Base-by-base conservation (phyloP, 2,888 invertebrate genomes). In the Stictocephala bisonia region DNA sequence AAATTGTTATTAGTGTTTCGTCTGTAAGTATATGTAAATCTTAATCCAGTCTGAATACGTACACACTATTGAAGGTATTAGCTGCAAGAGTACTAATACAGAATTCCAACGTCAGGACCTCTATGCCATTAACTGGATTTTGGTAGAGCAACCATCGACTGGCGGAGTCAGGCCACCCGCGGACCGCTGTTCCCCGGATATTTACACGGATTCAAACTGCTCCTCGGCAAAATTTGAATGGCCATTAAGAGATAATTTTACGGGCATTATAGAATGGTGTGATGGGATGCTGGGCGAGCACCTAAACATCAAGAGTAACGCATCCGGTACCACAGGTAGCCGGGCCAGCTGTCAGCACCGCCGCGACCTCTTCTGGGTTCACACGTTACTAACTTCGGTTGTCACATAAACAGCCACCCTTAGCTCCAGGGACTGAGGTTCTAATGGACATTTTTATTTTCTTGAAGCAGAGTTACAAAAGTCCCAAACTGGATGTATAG, bases 241-340 rank as follows among this genome's bases (percentile, higher is more conserved):
- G 58, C 44, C 70, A 44, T 58, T 58, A 71, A 26, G 48, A 58
- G 29, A 58, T 71, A 71, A 58, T 71, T 71, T 71, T 58, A 58
- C 53, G 70, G 41, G 48, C 41, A 29, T 71, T 44, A 71, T 44
- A 58, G 58, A 44, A 44, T 15, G 41, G 27, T 24, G 41, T 44
- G 64, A 64, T n/a, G 64, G 41, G n/a, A 22, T 11, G 13, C 26
- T 15, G 2, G 13, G 40, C 60, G 60, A 2, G 26, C 60, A 44
- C 64, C 44, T 64, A 64, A 64, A 64, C 26, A 15, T 15, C 22
- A 4, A 3, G 44, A 64, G 15, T 44, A 26, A 44, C 40, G 40
- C n/a, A 44, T 44, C 44, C 64, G 64, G 64, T 13, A 11, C 7
- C 56, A 18, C 56, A 56, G 56, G 56, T 56, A 27, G 29, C 64